Conservation (phyloP, 1,140 invertebrate genomes). For the Gryon sp. region DNA sequence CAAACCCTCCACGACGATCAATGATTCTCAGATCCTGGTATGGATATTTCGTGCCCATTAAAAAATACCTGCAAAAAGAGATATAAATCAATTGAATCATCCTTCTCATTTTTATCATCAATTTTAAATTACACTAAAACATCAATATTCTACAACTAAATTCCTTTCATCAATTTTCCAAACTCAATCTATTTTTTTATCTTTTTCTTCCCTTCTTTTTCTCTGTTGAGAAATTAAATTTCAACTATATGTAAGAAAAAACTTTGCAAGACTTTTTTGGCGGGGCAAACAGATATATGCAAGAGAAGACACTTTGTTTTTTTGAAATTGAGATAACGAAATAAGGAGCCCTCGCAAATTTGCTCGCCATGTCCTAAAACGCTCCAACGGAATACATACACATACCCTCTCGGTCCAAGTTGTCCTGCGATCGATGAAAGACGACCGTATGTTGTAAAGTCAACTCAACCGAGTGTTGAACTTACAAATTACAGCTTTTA, state of each 20-base stretch:
- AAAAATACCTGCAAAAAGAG: slow-evolving; percentile 42
- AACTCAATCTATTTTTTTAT: no score
- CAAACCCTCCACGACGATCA: slow-evolving; percentile 72
- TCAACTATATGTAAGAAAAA: no score
- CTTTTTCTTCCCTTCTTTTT: no score
- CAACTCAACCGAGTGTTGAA: slow-evolving; percentile 55
- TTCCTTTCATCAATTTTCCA: no score
- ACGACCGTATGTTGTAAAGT: slow-evolving; percentile 55
- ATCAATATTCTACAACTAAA: no score
- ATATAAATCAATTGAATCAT: no score
- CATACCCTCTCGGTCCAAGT: slow-evolving; percentile 59
- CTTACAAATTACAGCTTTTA: slow-evolving; percentile 44
- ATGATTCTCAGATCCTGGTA: slow-evolving; percentile 75
- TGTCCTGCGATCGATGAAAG: slow-evolving; percentile 63
- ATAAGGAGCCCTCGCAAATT: slow-evolving; percentile 31
- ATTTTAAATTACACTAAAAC: no score
- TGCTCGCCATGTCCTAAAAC: slow-evolving; percentile 40
- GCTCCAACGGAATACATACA: slow-evolving; percentile 42
- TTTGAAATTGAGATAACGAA: slow-evolving; percentile 20
- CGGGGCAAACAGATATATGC: not conserved
- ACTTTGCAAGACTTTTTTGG: no score
- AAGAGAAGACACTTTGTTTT: not conserved
- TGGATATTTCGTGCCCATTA: slow-evolving; percentile 48
- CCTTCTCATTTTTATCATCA: no score
- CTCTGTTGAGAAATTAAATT: no score